These are phyloP conservation scores for Elephantulus edwardii DNA, from an alignment of 2,113 vertebrate genomes.

Conservation along the genomic window DNA sequence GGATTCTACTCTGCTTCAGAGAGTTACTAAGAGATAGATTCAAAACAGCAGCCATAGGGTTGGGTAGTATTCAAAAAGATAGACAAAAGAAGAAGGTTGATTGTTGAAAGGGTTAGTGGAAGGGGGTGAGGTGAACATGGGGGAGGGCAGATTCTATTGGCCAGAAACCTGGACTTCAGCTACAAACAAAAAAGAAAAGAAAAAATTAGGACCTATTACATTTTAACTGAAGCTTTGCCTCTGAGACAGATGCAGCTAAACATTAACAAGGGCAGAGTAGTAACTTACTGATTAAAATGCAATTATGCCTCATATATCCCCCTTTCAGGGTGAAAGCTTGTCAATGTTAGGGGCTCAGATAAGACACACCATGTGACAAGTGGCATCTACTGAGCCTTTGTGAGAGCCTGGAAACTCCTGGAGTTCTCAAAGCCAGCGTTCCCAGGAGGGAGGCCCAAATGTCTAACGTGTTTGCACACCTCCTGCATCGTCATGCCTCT, in stretches of 20 bases:
- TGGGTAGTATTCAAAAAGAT: neutral
- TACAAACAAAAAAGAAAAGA: conserved; percentile 55
- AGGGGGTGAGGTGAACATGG: neutral
- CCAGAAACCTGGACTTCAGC: conserved; percentile 51
- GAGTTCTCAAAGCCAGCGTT: conserved; percentile 39
- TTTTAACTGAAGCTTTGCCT: conserved; percentile 63
- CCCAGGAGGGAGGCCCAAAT: conserved; percentile 51
- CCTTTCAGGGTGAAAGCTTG: conserved; percentile 67
- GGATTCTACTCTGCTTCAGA: neutral
- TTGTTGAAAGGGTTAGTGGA: neutral
- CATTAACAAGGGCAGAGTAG: conserved; percentile 60
- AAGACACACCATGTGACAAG: conserved; percentile 46
- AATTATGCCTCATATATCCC: conserved; percentile 60
- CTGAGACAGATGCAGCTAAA: conserved; percentile 69
- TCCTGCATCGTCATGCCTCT: conserved; percentile 61
- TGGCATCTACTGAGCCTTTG: conserved; percentile 18
- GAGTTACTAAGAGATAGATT: neutral
- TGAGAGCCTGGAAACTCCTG: conserved; percentile 53
- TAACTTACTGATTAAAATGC: conserved; percentile 70
- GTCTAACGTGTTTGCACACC: conserved; percentile 44
- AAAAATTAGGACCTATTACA: conserved; percentile 60
- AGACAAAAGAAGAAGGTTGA: neutral
- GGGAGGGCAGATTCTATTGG: neutral
- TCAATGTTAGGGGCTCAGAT: neutral
- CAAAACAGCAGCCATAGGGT: neutral